Conservation (phyloP, 2,888 invertebrate genomes). For the Omphaloscelis lunosa region DNA sequence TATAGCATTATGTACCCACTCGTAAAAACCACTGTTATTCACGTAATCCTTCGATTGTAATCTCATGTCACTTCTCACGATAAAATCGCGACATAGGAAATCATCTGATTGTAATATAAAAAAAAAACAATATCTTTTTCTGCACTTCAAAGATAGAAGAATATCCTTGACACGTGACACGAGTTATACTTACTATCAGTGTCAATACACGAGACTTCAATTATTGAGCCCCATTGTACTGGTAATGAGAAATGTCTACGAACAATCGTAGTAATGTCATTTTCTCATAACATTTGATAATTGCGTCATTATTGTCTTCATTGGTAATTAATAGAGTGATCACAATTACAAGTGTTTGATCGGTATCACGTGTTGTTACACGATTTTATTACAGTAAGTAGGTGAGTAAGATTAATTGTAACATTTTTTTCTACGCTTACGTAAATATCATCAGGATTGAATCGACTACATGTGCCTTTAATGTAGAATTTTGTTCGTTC, state of each 20-base stretch:
- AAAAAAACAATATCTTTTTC: constrained; percentile 28
- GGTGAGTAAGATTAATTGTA: neutral
- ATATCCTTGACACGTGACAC: constrained; percentile 36
- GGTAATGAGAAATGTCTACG: constrained; percentile 15
- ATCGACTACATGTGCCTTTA: neutral
- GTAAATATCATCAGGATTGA: neutral
- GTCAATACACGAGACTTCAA: neutral
- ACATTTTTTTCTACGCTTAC: constrained; percentile 25
- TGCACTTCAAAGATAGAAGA: constrained; percentile 28
- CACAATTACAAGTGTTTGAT: constrained; percentile 8
- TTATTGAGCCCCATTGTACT: constrained; percentile 35
- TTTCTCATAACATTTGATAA: constrained; percentile 50
- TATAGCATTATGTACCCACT: neutral
- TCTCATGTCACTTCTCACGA: constrained; percentile 28
- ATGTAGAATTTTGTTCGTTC: neutral
- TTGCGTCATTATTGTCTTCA: constrained; percentile 41
- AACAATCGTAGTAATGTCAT: constrained; percentile 37
- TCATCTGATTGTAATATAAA: constrained; percentile 30
- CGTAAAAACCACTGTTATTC: neutral
- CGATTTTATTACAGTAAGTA: neutral
- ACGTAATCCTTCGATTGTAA: constrained; percentile 15
- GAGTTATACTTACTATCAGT: neutral
- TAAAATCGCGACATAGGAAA: constrained; percentile 24
- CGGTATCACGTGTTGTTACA: constrained; percentile 27
- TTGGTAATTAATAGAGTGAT: constrained; percentile 36